Evolutionary conservation across 2,113 vertebrate genomes (phyloP), one percentile per base, ranked within the genome.

Genomic region (Heptranchias perlo): DNA sequence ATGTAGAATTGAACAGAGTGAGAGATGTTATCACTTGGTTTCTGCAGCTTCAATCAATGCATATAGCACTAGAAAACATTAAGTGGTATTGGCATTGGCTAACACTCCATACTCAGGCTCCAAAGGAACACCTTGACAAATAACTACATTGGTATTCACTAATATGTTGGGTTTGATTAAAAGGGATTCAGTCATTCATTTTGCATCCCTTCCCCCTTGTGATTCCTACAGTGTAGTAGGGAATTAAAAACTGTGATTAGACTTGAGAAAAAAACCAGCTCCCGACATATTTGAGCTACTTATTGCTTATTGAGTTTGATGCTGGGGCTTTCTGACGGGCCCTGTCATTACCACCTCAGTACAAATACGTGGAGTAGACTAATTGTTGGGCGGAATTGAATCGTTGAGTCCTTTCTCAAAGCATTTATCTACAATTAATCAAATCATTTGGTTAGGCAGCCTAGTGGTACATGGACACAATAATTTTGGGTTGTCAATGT

Each of bases 341-440:
- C 91, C 91, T 93, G 62, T 94, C 62, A 94, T 94, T 65, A 94
- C 18, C 61, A 39, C 7, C 58, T 47, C 35, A 25, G n/a, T 35
- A 94, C 18, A 65, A 44, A 65, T 47, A 47, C 47, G 54, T 58
- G 21, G n/a, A 39, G 5, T 65, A 39, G n/a, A 64, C n/a, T 64
- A 94, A 94, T 94, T 25, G 35, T 47, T 94, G 61, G 92, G 61
- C 4, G 62, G 62, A 67, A 94, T 64, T 94, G n/a, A 67, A 44
- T 94, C 18, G n/a, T 44, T 47, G 2, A 94, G 92, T 65, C n/a
- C 92, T 94, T 67, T 64, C 52, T 94, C 25, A 65, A 94, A 64
- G 92, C 92, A 67, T 47, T 94, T 94, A 94, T 65, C 92, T 65
- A 65, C 61, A 94, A 94, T 94, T 94, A 65, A 65, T 94, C 62